Evolutionary conservation across 2,113 vertebrate genomes (phyloP), one percentile per base, ranked within the genome.

Genomic region (Solea senegalensis): DNA sequence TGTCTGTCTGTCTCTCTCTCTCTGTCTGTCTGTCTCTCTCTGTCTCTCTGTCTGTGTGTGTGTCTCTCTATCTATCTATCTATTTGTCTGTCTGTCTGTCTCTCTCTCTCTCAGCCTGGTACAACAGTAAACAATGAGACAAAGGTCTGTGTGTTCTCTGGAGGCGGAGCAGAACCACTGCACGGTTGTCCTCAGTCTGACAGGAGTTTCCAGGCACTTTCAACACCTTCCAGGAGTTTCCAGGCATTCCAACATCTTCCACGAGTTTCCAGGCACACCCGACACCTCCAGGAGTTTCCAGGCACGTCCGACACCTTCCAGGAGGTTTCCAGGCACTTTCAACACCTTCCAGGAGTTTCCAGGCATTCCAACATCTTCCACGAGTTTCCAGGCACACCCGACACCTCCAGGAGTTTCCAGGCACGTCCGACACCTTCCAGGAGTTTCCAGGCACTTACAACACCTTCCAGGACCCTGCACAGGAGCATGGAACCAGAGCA

Each of bases 401-500:
- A 1, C 15, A 16, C 45, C 49, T 16, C 3, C 49, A n/a, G 15
- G 7, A n/a, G 4, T 12, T 34, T 34, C 34, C 2, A 34, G 34
- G 34, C 3, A 3, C 34, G 1, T 34, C 46, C 13, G 5, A 15
- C 21, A 9, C 48, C 11, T 0, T 12, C 53, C 65, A 49, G 45
- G 73, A 86, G 80, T 10, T 39, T 53, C 11, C 13, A 53, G 40
- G 56, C 65, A 49, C n/a, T 0, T 7, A 54, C 68, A 49, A 45
- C 73, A 86, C 80, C n/a, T 44, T 46, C 9, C 11, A 43, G 34
- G 53, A 60, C 60, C 9, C 0, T 14, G 58, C 70, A 52, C 16
- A 58, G 16, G 69, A 84, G 67, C 68, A 93, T 94, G 93, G 92
- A 93, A 69, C 78, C 85, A 1, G 86, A 83, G 71, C 74, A 81